Conservation (phyloP, 2,888 invertebrate genomes). For the Euplagia quadripunctaria region DNA sequence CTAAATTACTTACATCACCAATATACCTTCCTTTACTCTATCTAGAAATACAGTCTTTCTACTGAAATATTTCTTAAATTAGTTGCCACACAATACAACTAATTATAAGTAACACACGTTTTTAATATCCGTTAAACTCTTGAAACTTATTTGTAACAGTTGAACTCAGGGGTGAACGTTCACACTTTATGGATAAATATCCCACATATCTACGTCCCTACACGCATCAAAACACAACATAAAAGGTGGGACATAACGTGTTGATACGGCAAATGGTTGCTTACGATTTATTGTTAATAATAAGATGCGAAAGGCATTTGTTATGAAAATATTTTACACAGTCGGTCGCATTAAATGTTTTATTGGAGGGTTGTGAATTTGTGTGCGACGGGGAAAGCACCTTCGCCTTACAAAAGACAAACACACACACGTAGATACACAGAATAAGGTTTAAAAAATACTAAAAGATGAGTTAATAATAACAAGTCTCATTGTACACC, state of each 20-base stretch:
- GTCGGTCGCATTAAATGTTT: conserved; percentile 64
- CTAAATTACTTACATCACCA: no score
- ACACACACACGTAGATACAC: no score
- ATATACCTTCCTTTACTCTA: no score
- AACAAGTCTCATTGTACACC: no score
- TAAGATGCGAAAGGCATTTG: conserved; percentile 73
- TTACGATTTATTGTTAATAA: conserved; percentile 80
- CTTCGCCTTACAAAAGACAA: neutral
- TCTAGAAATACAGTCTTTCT: no score
- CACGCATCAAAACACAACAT: conserved; percentile 18
- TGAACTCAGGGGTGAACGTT: neutral
- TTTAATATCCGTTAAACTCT: conserved; percentile 1
- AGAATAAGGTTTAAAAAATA: no score
- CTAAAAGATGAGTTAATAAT: no score
- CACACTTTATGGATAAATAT: conserved; percentile 8
- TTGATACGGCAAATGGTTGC: conserved; percentile 61
- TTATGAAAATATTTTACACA: conserved; percentile 75
- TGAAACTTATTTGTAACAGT: conserved; percentile 2
- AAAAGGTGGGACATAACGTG: conserved; percentile 46
- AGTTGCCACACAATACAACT: no score
- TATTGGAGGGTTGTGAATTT: conserved; percentile 34
- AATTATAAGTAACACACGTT: neutral
- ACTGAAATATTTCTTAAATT: no score
- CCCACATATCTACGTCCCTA: conserved; percentile 8
- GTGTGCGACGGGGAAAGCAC: neutral